phyloP scores from a whole-genome alignment of 2,797 vertebrate species.

The Silurus lanzhouensis region DNA sequence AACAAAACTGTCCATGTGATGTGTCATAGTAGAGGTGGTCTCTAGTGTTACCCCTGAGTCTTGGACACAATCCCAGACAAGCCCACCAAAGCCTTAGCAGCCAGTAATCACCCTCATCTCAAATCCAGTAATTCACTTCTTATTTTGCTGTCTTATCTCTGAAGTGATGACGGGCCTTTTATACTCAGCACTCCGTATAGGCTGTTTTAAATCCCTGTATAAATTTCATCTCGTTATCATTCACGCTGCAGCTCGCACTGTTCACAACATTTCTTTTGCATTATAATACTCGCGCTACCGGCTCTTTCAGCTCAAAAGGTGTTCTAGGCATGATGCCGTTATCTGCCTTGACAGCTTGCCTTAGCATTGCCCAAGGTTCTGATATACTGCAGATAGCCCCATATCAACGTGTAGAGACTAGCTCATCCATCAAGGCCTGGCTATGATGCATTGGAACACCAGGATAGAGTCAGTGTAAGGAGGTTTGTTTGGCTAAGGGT shows the following conservation, averaged over 20 bases:
- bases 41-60: slow-evolving; percentile 6
- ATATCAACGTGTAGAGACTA: slow-evolving; percentile 36
- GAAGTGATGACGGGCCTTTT: slow-evolving; percentile 14
- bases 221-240: slow-evolving; percentile 49
- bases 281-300: slow-evolving; percentile 37
- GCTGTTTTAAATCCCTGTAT: slow-evolving; percentile 23
- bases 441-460: slow-evolving; percentile 21
- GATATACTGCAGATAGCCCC: slow-evolving; percentile 38
- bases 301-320: slow-evolving; percentile 35
- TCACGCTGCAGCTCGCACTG: slow-evolving; percentile 36
- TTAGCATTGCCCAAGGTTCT: slow-evolving; percentile 32
- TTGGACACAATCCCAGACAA: slow-evolving; percentile 39
- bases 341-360: slow-evolving; percentile 44
- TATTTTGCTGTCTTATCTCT: slow-evolving; percentile 36
- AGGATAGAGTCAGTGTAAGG: slow-evolving; percentile 14
- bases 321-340: slow-evolving; percentile 37
- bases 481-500: slow-evolving; percentile 11
- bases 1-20: not conserved
- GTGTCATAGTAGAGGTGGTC: slow-evolving; percentile 37
- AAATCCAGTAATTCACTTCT: slow-evolving; percentile 44
- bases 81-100: slow-evolving; percentile 35
- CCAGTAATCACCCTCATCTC: slow-evolving; percentile 32
- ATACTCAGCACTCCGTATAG: slow-evolving; percentile 7
- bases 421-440: slow-evolving; percentile 48
- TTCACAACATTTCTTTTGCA: slow-evolving; percentile 36